Evolutionary conservation across 1,140 invertebrate species (phyloP), one percentile per base, ranked within the genome.

Genomic region (Hetaerina americana): DNA sequence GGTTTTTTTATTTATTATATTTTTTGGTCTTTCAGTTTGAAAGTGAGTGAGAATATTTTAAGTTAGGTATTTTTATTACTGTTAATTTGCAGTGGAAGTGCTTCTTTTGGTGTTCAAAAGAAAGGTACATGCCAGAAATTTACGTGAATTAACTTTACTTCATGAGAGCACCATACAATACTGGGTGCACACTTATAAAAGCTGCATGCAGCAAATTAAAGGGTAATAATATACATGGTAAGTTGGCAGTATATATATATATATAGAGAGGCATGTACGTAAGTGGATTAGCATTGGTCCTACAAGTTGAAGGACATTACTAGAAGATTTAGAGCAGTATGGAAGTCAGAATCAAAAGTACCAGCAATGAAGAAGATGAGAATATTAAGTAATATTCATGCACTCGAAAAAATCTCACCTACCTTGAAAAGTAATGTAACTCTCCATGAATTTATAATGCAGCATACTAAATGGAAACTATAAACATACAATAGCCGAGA

Each of bases 371-470:
- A 8, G 15, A 40, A 40, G 24, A 24, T 26, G 26, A 67, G n/a
- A 5, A 24, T 8, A 67, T 5, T 8, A 10, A 25, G 24, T 25
- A 68, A 24, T 26, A 6, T 26, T 25, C 67, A 68, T 68, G 67
- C 67, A 68, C 67, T 68, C 25, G 24, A 68, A 68, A 68, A 26
- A 68, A 25, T 27, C 27, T 68, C 25, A 68, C 67, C 67, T 68
- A 69, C 68, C 68, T 69, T 69, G 68, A 69, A 69, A 69, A 66
- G n/a, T 69, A n/a, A 69, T 27, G 18, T 8, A 69, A 69, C 22
- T 28, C 28, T 69, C 26, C 10, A 69, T n/a, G 6, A 68, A 69
- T 12, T 27, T 28, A 27, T 28, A 27, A 69, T 27, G 28, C 26
- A 69, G 26, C 26, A n/a, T 26, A 69, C 68, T 69, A 69, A 27